phyloP scores from a whole-genome alignment of 2,888 invertebrate species.

The Fragum whitleyi region DNA sequence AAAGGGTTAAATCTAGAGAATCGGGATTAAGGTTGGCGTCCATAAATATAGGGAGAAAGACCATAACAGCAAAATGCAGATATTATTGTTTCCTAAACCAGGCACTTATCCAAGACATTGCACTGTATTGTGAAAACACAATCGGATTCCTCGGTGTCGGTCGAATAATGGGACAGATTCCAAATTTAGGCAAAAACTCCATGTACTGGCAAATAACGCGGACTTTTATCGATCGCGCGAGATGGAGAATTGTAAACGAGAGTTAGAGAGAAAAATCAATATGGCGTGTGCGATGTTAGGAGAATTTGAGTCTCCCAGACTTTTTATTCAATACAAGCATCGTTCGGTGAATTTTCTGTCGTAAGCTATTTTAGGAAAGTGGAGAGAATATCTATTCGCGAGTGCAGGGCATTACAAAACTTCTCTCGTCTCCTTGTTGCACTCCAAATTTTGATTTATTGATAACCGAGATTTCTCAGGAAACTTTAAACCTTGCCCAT shows the following conservation, averaged over 20 bases:
- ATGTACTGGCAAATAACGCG: neutral
- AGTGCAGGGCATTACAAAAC: constrained; percentile 9
- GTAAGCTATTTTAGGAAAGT: constrained; percentile 7
- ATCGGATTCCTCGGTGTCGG: neutral
- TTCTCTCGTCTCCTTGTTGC: neutral
- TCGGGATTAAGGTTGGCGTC: too few species aligned
- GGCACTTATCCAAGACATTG: constrained; percentile 15
- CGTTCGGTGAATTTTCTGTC: neutral
- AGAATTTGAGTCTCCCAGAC: neutral
- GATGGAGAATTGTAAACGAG: constrained; percentile 13
- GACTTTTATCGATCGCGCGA: constrained; percentile 13
- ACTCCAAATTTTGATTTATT: too few species aligned
- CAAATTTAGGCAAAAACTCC: constrained; percentile 17
- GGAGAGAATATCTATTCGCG: neutral
- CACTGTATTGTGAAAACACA: constrained; percentile 7
- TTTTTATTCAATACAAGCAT: constrained; percentile 3
- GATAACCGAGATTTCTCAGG: too few species aligned
- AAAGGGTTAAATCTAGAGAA: too few species aligned
- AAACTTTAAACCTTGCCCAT: too few species aligned
- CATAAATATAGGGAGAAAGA: neutral
- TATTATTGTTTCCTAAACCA: constrained; percentile 3
- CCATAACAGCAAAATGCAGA: neutral
- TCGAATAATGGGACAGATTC: constrained; percentile 7
- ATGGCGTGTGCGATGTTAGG: constrained; percentile 1
- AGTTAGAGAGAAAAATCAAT: constrained; percentile 3